phyloP scores from a whole-genome alignment of 2,797 vertebrate species.

The Peromyscus attwateri region DNA sequence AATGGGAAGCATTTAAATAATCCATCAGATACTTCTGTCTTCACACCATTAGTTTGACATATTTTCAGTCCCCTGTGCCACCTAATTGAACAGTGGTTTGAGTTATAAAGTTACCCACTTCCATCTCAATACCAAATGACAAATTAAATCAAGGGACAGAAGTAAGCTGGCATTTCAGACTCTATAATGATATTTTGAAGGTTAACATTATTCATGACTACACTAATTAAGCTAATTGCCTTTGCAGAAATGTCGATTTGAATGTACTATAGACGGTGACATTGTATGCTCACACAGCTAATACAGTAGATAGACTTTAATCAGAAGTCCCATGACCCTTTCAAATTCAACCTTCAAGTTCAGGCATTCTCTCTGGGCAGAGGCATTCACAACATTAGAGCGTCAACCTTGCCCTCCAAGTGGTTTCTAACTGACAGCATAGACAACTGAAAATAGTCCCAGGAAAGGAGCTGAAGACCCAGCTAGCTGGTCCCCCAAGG shows the following conservation, averaged over 20 bases:
- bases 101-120: conserved; percentile 23
- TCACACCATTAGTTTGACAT: background rate
- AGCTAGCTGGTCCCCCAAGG: background rate
- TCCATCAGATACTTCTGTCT: conserved; percentile 11
- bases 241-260: conserved; percentile 68
- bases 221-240: conserved; percentile 69
- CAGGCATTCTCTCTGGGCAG: conserved; percentile 35
- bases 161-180: conserved; percentile 9
- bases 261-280: background rate
- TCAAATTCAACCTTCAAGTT: conserved; percentile 58
- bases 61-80: background rate
- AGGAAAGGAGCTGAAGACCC: background rate
- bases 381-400: background rate
- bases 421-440: background rate
- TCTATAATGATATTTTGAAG: conserved; percentile 63
- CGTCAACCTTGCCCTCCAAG: background rate
- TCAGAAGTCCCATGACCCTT: conserved; percentile 25
- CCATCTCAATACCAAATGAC: conserved; percentile 50
- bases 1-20: conserved; percentile 47
- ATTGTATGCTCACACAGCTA: conserved; percentile 29
- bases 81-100: conserved; percentile 1
- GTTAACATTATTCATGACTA: conserved; percentile 68
- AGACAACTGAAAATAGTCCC: background rate
- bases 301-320: conserved; percentile 4
- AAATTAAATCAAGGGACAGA: conserved; percentile 58